Percentiles rank a stretch among this genome's conserved stretches.
Evolutionary conservation across 2,888 invertebrate genomes (phyloP).

Genomic region (Neocrepidodera transversa): DNA sequence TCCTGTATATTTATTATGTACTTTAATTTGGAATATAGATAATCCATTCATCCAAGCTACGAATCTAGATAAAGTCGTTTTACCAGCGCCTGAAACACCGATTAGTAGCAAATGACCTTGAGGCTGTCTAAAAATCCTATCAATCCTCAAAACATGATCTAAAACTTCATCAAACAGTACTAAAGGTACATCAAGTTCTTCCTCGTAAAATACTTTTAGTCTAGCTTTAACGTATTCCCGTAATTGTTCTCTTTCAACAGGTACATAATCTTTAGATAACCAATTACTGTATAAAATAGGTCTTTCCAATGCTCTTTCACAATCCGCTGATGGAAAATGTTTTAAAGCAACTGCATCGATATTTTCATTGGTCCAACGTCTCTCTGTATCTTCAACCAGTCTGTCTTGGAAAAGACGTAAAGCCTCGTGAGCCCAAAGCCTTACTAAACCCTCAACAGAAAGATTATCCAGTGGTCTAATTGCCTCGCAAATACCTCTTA

Average conservation of each 20-base stretch:
- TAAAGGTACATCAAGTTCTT: slow-evolving; percentile 97
- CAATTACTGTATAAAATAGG: slow-evolving; percentile 99
- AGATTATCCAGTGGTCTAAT: slow-evolving; percentile 92
- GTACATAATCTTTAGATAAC: slow-evolving; percentile 97
- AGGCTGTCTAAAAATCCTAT: slow-evolving; percentile 96
- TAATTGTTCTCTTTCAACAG: slow-evolving; percentile 93
- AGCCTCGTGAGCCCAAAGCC: slow-evolving; percentile 99
- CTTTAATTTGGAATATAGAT: slow-evolving; percentile 98
- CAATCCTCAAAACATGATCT: slow-evolving; percentile 97
- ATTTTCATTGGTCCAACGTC: slow-evolving; percentile 98
- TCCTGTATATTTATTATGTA: slow-evolving; percentile 98
- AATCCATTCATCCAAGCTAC: slow-evolving; percentile 99
- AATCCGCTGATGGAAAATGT: slow-evolving; percentile 80
- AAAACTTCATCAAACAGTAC: slow-evolving; percentile 99
- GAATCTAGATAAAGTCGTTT: slow-evolving; percentile 98
- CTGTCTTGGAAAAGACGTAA: slow-evolving; percentile 95
- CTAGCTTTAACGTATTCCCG: slow-evolving; percentile 97
- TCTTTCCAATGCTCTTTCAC: slow-evolving; percentile 83
- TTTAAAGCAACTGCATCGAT: slow-evolving; percentile 91
- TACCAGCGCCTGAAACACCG: slow-evolving; percentile 98
- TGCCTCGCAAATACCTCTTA: slow-evolving; percentile 98
- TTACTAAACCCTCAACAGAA: slow-evolving; percentile 91
- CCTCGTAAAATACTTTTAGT: slow-evolving; percentile 98
- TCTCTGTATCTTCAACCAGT: slow-evolving; percentile 92
- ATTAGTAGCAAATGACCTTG: slow-evolving; percentile 98